A percentile compares a stretch with the other conserved stretches of the same genome.
Conservation (phyloP, 1,140 invertebrate genomes). For the Asbolus verrucosus region DNA sequence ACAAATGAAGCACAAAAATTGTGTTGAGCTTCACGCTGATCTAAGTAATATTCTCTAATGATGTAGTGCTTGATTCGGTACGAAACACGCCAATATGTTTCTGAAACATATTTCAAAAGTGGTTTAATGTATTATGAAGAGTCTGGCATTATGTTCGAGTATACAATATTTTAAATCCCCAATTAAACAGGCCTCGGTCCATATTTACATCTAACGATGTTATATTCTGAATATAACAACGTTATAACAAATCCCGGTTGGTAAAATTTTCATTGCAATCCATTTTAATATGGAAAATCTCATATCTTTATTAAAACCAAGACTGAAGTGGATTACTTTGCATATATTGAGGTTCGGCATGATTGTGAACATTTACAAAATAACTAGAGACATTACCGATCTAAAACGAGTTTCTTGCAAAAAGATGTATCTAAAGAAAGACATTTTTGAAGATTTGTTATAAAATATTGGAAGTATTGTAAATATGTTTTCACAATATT, state of each 20-base stretch:
- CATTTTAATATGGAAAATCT: constrained; percentile 11
- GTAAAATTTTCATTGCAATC: constrained; percentile 1
- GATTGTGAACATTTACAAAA: constrained; percentile 6
- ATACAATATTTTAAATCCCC: not conserved
- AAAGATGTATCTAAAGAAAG: not conserved
- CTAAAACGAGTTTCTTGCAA: not conserved
- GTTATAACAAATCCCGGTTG: not conserved
- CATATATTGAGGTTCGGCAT: not conserved
- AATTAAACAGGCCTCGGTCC: not conserved
- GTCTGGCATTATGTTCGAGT: too few relatives aligned
- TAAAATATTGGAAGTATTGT: too few relatives aligned
- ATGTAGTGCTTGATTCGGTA: too few relatives aligned
- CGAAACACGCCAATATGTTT: too few relatives aligned
- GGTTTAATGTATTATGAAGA: too few relatives aligned
- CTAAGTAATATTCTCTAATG: too few relatives aligned
- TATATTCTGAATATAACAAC: not conserved
- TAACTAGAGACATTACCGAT: not conserved
- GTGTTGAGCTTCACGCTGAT: too few relatives aligned
- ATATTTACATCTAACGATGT: not conserved
- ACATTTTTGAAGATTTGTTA: not conserved
- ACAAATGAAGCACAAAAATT: too few relatives aligned
- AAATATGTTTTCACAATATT: too few relatives aligned
- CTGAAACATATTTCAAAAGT: too few relatives aligned
- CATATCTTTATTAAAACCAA: constrained; percentile 14
- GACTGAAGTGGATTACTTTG: constrained; percentile 6